Conservation (phyloP, 1,140 invertebrate species). For the Chlorops oryzae region DNA sequence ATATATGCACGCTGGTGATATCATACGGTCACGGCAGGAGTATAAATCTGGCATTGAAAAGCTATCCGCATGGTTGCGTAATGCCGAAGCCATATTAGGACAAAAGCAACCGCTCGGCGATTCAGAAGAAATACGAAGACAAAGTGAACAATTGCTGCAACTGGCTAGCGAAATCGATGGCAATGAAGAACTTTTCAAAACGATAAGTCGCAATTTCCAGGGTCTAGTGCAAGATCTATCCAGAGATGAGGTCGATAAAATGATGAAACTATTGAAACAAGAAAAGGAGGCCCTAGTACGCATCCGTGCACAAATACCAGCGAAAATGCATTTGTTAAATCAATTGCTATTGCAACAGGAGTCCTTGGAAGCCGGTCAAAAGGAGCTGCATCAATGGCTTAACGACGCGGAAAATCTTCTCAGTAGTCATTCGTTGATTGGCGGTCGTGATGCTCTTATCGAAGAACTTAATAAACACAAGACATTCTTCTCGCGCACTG, state of each 20-base stretch:
- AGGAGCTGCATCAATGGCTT: constrained; percentile 79
- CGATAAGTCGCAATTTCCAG: constrained; percentile 84
- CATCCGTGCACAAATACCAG: constrained; percentile 72
- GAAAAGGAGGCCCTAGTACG: constrained; percentile 81
- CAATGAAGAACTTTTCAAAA: constrained; percentile 85
- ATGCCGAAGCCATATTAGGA: constrained; percentile 65
- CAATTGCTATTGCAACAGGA: constrained; percentile 85
- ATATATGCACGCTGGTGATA: constrained; percentile 83
- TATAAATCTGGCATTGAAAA: constrained; percentile 70
- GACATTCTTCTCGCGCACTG: constrained; percentile 76
- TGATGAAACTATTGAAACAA: constrained; percentile 83
- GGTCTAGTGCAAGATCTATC: constrained; percentile 82
- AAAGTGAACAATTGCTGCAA: constrained; percentile 71
- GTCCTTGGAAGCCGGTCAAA: constrained; percentile 78
- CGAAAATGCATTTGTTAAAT: constrained; percentile 71
- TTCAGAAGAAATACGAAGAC: constrained; percentile 69
- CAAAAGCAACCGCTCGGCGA: constrained; percentile 61
- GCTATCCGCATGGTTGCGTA: constrained; percentile 71
- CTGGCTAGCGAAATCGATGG: constrained; percentile 75
- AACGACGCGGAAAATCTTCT: constrained; percentile 74
- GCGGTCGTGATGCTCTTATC: constrained; percentile 68
- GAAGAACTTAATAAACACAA: constrained; percentile 76
- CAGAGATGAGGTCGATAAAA: constrained; percentile 80
- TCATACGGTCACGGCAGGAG: constrained; percentile 72
- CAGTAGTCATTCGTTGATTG: constrained; percentile 53